A percentile compares a stretch with the other conserved stretches of the same genome.
phyloP scores from a whole-genome alignment of 2,797 vertebrate genomes.

The Scleropages formosus region DNA sequence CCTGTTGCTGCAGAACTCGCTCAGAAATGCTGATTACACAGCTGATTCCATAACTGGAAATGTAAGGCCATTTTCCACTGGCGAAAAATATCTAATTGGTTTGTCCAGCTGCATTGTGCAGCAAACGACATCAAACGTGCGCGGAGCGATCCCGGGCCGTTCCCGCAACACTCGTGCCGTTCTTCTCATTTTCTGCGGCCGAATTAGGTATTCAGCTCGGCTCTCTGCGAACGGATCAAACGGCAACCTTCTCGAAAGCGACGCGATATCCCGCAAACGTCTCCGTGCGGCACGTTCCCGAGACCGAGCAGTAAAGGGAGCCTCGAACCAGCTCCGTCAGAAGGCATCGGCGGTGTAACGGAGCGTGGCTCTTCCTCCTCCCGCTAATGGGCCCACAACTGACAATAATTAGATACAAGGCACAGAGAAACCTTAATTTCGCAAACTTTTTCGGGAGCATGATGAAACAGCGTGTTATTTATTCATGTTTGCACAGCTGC shows the following conservation, averaged over 20 bases:
- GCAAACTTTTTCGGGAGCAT: neutral
- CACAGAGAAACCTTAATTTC: no score
- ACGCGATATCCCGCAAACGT: neutral
- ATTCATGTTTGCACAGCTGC: constrained; percentile 18
- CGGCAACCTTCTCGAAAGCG: neutral
- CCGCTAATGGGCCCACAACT: neutral
- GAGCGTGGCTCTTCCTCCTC: neutral
- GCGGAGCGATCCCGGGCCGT: neutral
- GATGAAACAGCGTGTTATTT: constrained; percentile 12
- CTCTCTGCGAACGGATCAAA: constrained; percentile 11
- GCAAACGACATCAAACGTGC: neutral
- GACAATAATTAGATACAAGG: neutral
- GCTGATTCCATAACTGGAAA: neutral
- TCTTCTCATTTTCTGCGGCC: neutral
- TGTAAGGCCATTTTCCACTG: neutral
- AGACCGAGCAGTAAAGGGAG: neutral
- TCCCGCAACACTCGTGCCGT: neutral
- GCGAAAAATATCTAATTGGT: neutral
- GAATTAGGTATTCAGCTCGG: neutral
- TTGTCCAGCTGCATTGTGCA: neutral
- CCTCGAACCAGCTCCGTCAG: neutral
- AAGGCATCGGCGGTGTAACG: neutral
- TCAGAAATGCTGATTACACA: neutral
- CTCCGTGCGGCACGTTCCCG: neutral
- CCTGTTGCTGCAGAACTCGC: neutral